phyloP scores from a whole-genome alignment of 2,113 vertebrate species.

The Cyphomyrus plagiostoma region DNA sequence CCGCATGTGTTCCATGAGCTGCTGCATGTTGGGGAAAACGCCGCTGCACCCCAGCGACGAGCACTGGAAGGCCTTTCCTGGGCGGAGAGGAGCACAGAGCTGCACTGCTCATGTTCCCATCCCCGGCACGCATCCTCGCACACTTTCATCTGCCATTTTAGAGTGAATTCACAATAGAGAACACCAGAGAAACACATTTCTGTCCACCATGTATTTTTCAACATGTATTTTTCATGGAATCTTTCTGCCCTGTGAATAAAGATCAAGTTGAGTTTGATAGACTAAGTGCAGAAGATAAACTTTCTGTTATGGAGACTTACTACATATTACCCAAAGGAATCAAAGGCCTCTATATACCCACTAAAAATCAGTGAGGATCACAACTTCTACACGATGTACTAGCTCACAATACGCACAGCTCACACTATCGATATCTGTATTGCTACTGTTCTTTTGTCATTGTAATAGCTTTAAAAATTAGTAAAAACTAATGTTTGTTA shows the following conservation, averaged over 20 bases:
- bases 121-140: not conserved
- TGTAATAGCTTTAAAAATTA: not conserved
- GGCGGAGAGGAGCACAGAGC: not conserved
- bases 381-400: not conserved
- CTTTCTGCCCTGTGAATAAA: not conserved
- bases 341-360: not conserved
- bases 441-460: not conserved
- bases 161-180: not conserved
- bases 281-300: not conserved
- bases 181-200: not conserved
- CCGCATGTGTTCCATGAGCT: slow-evolving; percentile 82
- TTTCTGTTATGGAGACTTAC: not conserved
- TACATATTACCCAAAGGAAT: not conserved
- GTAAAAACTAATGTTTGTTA: not conserved
- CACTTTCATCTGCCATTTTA: not conserved
- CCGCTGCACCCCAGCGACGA: slow-evolving; percentile 67
- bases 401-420: not conserved
- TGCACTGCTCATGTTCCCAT: not conserved
- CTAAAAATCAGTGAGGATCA: not conserved
- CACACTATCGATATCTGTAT: not conserved
- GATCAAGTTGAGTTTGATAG: not conserved
- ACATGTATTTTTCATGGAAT: not conserved
- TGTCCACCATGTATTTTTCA: not conserved
- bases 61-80: slow-evolving; percentile 76
- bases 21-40: slow-evolving; percentile 83